Base-by-base conservation (phyloP, 1,140 invertebrate genomes). In the Drosophila repleta region DNA sequence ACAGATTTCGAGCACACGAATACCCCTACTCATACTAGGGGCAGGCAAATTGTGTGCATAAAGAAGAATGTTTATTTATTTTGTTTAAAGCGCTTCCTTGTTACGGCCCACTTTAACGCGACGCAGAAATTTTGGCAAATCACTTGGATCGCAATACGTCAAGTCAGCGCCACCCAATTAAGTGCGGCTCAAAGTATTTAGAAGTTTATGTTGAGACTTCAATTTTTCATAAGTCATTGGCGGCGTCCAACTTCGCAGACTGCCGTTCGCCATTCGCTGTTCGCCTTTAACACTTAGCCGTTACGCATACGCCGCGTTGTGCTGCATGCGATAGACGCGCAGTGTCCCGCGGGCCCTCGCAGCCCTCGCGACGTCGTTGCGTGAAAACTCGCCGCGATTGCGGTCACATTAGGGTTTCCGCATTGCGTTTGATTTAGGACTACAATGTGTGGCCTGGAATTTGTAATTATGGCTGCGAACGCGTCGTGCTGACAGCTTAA, bases 301-400 rank as follows among this genome's bases (percentile, higher is more conserved):
- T 75, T 82, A 62, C 76, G 74, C 60, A 76, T 76, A 83, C 79
- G 79, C 66, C 55, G 13, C 37, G 69, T 55, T 53, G 24, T 24
- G 7, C 41, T 26, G 41, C 35, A 24, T 53, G 26, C 62, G 32
- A 61, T 65, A 73, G 63, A 58, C 58, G 52, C 24, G 43, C 60
- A 18, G 24, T 62, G 37, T 57, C 41, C 43, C 43, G 5, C 0
- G 43, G 4, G 4, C 6, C n/a, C 1, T 6, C 24, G n/a, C 18
- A 29, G n/a, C 43, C 13, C 26, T 13, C 18, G 26, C 46, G 13
- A 29, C 21, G 26, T 20, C 48, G 37, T 57, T 73, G 79, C 79
- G 83, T 88, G 83, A 87, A 79, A 76, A 82, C 71, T 88, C 75
- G 76, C 74, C 79, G 79, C 83, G 79, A 87, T 83, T 83, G 75